Base-by-base conservation (phyloP, 2,888 invertebrate species). In the Scrobipalpa atriplicella region DNA sequence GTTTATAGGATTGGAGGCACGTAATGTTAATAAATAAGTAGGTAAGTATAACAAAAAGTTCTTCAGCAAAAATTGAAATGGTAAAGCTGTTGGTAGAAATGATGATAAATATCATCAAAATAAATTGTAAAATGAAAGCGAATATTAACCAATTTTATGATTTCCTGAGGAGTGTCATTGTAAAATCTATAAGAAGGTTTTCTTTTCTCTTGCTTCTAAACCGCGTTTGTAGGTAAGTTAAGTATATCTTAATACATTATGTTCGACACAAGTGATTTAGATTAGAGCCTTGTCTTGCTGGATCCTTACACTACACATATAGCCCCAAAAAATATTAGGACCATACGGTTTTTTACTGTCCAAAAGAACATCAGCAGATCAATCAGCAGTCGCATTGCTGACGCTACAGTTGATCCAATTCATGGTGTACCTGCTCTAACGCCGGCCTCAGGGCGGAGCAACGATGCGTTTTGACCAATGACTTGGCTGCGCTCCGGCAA, bases 381-480 rank as follows among this genome's bases (percentile, higher is more conserved):
- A 51, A 52, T 68, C 68, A 68, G 71, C 69, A 80, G 71, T 86
- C 78, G 66, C 78, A 70, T 81, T 89, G 85, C 86, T 85, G 83
- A 83, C 88, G 79, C 72, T 86, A 85, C 87, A 70, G 80, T 84
- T 83, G 89, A 90, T 89, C 85, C 87, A 84, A 82, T 84, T 85
- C 85, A 82, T 76, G 78, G 78, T 79, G 85, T 83, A 81, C 83
- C 82, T 83, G 85, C 80, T 87, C 87, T 90, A 88, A 84, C 86
- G 83, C 80, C 78, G 77, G 75, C 79, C 78, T 72, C 73, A 71
- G 81, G 89, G 92, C 93, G 94, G 94, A 94, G 94, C 82, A 87
- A 81, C 85, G 85, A 75, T 86, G 85, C 90, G 87, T 90, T 92
- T 93, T 94, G 94, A 94, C 95, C 95, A 95, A 95, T 95, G 94